Base-by-base conservation (phyloP, 2,113 vertebrate species). In the Amphilophus citrinellus region DNA sequence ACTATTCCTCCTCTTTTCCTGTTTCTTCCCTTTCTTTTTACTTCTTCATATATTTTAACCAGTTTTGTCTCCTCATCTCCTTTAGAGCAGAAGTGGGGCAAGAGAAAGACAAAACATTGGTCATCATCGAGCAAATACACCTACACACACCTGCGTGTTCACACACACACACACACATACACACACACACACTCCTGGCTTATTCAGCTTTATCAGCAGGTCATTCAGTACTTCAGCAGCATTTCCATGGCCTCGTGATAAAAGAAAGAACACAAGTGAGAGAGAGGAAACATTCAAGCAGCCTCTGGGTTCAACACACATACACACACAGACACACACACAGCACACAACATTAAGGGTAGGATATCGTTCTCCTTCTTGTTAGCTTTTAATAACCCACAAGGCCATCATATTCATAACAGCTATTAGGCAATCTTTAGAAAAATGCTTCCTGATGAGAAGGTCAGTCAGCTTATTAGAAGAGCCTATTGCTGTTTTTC, bases 301-400 rank as follows among this genome's bases (percentile, higher is more conserved):
- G 73, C 78, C 62, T 65, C 5, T 17, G 68, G 77, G 53, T 50
- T 77, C 4, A 18, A 83, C 66, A 80, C 56, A 83, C 79, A 78
- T 56, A 47, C 39, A 57, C 82, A 61, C 32, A 75, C 73, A 84
- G 75, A 76, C 59, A 79, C 11, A 61, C 57, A 76, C 39, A 75
- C 42, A n/a, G 62, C 47, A 37, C 85, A 84, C 81, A 81, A 84
- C 84, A 81, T 80, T 87, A 84, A 86, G 59, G 24, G 61, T 71
- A 65, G 32, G 59, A 27, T 83, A 71, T 81, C 82, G 82, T 60
- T 88, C 88, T 88, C 66, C 77, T 89, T 81, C 81, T 87, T 84
- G 87, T 92, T 86, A 89, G 87, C 82, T 86, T 68, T 83, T 88
- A 85, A 89, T 80, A 87, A 87, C 80, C 81, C 84, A 87, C 88